phyloP scores from a whole-genome alignment of 2,888 invertebrate species.

The Stictocephala bisonia region DNA sequence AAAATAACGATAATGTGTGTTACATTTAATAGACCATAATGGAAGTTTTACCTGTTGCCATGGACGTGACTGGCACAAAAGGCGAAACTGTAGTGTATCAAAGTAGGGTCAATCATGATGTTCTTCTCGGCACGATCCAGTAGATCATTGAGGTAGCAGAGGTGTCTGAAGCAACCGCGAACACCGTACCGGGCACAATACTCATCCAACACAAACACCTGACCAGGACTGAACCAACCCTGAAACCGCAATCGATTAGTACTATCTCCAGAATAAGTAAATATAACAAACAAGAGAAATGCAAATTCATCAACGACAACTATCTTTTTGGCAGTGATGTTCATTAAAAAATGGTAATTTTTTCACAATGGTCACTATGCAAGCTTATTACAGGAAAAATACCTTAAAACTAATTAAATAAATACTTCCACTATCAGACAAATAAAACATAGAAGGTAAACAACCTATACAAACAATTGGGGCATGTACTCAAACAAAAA shows the following conservation, averaged over 20 bases:
- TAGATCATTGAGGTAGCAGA: conserved; percentile 95
- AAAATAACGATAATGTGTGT: neutral
- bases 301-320: too few relatives aligned
- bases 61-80: conserved; percentile 99
- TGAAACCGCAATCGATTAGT: conserved; percentile 65
- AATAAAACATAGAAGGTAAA: too few relatives aligned
- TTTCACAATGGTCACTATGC: too few relatives aligned
- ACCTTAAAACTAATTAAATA: too few relatives aligned
- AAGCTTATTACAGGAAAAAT: too few relatives aligned
- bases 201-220: conserved; percentile 97
- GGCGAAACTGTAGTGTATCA: conserved; percentile 99
- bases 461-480: too few relatives aligned
- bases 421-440: too few relatives aligned
- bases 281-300: too few relatives aligned
- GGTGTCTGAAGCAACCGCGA: conserved; percentile 95
- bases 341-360: too few relatives aligned
- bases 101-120: conserved; percentile 96
- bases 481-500: too few relatives aligned
- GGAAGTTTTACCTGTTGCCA: conserved; percentile 84
- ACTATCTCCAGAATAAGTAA: too few relatives aligned
- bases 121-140: conserved; percentile 93
- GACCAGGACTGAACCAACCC: conserved; percentile 99
- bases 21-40: neutral
- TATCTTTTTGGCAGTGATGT: too few relatives aligned
- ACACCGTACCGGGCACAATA: conserved; percentile 98